phyloP scores from a whole-genome alignment of 2,113 vertebrate species.

The Petaurus breviceps region DNA sequence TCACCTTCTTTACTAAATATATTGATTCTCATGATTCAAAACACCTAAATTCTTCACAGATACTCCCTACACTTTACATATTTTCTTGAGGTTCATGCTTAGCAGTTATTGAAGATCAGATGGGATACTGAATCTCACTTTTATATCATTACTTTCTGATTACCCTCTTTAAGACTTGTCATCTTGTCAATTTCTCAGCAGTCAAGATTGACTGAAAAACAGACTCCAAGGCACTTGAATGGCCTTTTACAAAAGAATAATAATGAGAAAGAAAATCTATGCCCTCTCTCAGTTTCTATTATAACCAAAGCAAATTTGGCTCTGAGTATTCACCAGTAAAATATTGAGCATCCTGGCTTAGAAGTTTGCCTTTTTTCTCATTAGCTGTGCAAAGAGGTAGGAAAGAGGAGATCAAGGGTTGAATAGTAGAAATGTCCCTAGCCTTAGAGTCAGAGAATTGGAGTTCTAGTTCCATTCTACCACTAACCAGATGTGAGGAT shows the following conservation, averaged over 20 bases:
- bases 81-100: not conserved
- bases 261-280: constrained; percentile 48
- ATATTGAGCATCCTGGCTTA: no score
- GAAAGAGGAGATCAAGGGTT: no score
- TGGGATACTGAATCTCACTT: not conserved
- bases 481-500: no score
- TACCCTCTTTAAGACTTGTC: constrained; percentile 36
- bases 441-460: no score
- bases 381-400: no score
- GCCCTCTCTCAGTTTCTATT: constrained; percentile 7
- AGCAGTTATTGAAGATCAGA: constrained; percentile 6
- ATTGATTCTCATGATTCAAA: constrained; percentile 19
- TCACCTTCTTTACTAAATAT: not conserved
- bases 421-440: no score
- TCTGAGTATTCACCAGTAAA: no score
- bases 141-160: constrained; percentile 49
- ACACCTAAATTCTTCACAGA: not conserved
- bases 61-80: not conserved
- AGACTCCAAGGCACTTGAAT: not conserved
- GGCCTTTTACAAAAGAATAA: constrained; percentile 31
- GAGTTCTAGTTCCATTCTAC: no score
- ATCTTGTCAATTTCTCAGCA: constrained; percentile 47
- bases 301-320: no score
- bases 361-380: no score
- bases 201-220: constrained; percentile 13